Conservation (phyloP, 2,797 vertebrate species). For the Manis pentadactyla region DNA sequence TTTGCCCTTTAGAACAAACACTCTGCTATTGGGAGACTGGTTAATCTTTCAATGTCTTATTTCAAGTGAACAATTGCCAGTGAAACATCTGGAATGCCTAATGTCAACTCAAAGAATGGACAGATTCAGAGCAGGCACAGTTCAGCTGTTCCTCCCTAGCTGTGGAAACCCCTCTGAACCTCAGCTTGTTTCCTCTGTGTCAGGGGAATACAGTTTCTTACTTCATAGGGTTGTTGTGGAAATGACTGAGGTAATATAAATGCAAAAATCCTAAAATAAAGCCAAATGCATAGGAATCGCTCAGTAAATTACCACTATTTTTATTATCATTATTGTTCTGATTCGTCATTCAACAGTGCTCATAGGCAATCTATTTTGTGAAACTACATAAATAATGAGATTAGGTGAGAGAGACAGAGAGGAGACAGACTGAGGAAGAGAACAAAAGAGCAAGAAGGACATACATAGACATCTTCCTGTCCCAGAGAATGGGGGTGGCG, state of each 20-base stretch:
- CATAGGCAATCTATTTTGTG: not conserved
- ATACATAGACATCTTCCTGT: not conserved
- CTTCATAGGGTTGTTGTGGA: not conserved
- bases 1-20: not conserved
- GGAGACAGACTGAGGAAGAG: not conserved
- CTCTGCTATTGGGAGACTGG: not conserved
- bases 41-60: not conserved
- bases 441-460: not conserved
- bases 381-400: not conserved
- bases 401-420: too few species aligned
- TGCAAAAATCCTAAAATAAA: not conserved
- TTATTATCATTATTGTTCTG: not conserved
- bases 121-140: not conserved
- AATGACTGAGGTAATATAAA: not conserved
- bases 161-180: not conserved
- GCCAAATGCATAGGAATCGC: not conserved
- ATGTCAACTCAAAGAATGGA: not conserved
- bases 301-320: not conserved
- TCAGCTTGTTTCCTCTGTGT: not conserved
- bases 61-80: not conserved
- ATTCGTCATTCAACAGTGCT: not conserved
- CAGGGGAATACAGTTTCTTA: not conserved
- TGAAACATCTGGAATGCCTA: not conserved
- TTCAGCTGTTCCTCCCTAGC: not conserved
- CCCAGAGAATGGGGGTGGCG: not conserved